Evolutionary conservation across 1,140 invertebrate species (phyloP).

Genomic region (Eufriesea mexicana): DNA sequence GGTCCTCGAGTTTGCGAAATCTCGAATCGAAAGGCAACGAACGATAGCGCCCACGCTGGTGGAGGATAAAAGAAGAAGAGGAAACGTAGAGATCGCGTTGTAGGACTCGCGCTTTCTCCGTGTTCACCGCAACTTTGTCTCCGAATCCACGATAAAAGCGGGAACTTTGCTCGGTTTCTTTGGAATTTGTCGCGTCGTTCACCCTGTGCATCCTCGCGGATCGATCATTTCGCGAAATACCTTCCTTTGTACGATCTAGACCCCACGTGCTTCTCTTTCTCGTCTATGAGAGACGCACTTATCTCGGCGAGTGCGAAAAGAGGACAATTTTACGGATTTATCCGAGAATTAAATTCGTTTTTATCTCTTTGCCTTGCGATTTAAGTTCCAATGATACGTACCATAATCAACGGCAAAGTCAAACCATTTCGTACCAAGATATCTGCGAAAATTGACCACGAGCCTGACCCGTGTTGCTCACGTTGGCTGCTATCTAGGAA

Average conservation of each 20-base stretch:
- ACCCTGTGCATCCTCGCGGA: background rate
- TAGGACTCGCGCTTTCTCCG: background rate
- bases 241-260: background rate
- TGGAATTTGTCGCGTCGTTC: background rate
- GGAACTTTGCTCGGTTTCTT: slow-evolving; percentile 7
- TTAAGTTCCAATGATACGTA: too few relatives aligned
- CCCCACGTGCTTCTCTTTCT: background rate
- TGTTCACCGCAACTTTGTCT: slow-evolving; percentile 21
- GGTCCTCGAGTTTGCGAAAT: slow-evolving; percentile 58
- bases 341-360: too few relatives aligned
- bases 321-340: too few relatives aligned
- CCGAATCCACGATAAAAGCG: slow-evolving; percentile 47
- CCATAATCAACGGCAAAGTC: too few relatives aligned
- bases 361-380: too few relatives aligned
- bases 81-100: slow-evolving; percentile 41
- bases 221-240: background rate
- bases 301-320: background rate
- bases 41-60: slow-evolving; percentile 41
- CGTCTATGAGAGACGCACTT: too few relatives aligned
- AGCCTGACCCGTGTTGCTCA: too few relatives aligned
- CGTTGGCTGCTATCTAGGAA: too few relatives aligned
- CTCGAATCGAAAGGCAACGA: slow-evolving; percentile 61
- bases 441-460: too few relatives aligned
- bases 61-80: slow-evolving; percentile 21
- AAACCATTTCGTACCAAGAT: too few relatives aligned